Evolutionary conservation across 2,113 vertebrate species (phyloP).

Genomic region (Columba janthina): DNA sequence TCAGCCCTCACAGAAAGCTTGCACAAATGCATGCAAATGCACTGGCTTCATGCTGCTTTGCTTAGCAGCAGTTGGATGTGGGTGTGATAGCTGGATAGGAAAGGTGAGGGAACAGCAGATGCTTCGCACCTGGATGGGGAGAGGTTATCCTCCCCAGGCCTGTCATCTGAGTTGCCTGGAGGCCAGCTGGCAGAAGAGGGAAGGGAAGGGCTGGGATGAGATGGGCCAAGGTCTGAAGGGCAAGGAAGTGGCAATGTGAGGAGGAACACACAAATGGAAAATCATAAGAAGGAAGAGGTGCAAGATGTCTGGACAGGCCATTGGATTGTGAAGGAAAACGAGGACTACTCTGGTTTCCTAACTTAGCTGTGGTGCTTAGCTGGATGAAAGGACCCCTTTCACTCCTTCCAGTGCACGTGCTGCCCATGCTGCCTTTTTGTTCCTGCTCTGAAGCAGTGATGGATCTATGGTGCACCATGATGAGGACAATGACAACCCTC

Average conservation of each 20-base stretch:
- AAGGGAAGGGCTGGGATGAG: neutral
- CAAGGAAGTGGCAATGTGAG: neutral
- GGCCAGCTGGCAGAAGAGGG: neutral
- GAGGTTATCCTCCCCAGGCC: accelerated
- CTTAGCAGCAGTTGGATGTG: neutral
- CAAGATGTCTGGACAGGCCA: neutral
- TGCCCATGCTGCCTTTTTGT: neutral
- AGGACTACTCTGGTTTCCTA: neutral
- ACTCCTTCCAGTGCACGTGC: accelerated
- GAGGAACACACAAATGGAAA: neutral
- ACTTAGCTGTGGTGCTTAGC: neutral
- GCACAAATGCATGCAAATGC: conserved; percentile 24
- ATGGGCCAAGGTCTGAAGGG: neutral
- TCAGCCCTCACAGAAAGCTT: neutral
- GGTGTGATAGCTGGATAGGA: neutral
- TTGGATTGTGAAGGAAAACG: neutral
- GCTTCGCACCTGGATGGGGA: neutral
- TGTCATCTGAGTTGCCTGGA: neutral
- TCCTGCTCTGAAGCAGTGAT: neutral
- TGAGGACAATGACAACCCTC: neutral
- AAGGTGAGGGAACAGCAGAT: neutral
- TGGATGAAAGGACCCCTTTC: accelerated
- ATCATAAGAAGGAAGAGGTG: neutral
- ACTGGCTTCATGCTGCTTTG: neutral
- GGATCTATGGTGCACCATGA: neutral